Conservation (phyloP, 1,140 invertebrate genomes). For the Drosophila baimaii region DNA sequence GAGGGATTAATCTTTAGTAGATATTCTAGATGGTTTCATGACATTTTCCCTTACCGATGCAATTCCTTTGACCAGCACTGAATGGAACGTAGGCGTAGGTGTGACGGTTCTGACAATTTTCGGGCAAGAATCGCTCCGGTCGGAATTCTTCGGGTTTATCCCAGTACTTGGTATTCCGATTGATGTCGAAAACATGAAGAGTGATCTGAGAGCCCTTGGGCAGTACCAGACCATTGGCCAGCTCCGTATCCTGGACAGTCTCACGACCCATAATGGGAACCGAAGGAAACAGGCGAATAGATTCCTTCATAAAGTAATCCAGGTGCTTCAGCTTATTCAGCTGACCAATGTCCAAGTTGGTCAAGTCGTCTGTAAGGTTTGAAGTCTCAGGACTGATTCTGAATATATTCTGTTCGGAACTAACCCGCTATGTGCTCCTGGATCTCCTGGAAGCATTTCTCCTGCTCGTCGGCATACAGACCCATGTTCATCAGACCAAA, state of each 20-base stretch:
- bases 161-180: constrained; percentile 87
- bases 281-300: constrained; percentile 87
- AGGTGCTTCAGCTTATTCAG: constrained; percentile 87
- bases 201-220: constrained; percentile 84
- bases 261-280: constrained; percentile 88
- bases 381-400: accelerated
- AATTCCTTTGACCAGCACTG: constrained; percentile 80
- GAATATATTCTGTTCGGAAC: background rate
- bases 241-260: constrained; percentile 85
- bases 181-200: constrained; percentile 85
- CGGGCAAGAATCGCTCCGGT: constrained; percentile 89
- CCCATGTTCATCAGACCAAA: constrained; percentile 87
- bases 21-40: too few species aligned
- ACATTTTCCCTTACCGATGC: constrained; percentile 57
- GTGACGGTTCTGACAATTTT: constrained; percentile 86
- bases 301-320: constrained; percentile 88
- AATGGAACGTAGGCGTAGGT: constrained; percentile 87
- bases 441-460: constrained; percentile 85
- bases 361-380: constrained; percentile 49
- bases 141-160: constrained; percentile 90
- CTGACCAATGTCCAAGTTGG: constrained; percentile 85
- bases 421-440: constrained; percentile 60
- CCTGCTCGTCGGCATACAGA: constrained; percentile 87
- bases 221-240: constrained; percentile 82
- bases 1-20: too few species aligned